Evolutionary conservation across 2,797 vertebrate species (phyloP), one percentile per base, ranked within the genome.

Genomic region (Rhynchotus rufescens): DNA sequence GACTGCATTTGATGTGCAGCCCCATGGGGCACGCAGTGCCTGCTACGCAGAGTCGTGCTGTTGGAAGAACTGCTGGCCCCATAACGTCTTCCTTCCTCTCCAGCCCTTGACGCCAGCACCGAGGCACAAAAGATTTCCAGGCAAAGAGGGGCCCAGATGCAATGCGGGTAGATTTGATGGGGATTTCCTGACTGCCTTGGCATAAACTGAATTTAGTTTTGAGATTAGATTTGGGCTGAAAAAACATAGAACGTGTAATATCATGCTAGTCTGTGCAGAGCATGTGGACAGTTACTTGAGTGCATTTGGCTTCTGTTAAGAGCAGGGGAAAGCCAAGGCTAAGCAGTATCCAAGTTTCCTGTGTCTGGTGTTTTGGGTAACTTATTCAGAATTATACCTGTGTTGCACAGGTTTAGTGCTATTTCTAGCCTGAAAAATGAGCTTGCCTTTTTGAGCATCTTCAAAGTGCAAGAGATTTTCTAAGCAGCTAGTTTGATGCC

Each of bases 381-480:
- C 28, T 76, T 62, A 34, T 12, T n/a, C 1, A 6, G 59, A 76
- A 21, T 32, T 1, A 2, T 69, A 47, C 47, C 51, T 47, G 19
- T 68, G 54, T 45, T 57, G 30, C 47, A 36, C 16, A 25, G 68
- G 17, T 25, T 71, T 60, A 59, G 44, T 84, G 75, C 57, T 52
- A 49, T 30, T 81, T 87, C 64, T 77, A 79, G 26, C 57, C 47
- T 5, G 4, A 67, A 86, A 79, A 23, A 23, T n/a, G 60, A 81
- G 83, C 20, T 36, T 81, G 38, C 13, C 1, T 1, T 60, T 83
- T 76, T 74, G 47, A 88, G 47, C 62, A 30, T 14, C 25, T 86
- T 84, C 62, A 57, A 92, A 94, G 49, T 65, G 40, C 30, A 62
- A 57, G 45, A 89, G 56, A 30, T 84, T 76, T 92, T 73, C 59